Conservation (phyloP, 2,797 vertebrate species). For the Ctenopoma multispine region DNA sequence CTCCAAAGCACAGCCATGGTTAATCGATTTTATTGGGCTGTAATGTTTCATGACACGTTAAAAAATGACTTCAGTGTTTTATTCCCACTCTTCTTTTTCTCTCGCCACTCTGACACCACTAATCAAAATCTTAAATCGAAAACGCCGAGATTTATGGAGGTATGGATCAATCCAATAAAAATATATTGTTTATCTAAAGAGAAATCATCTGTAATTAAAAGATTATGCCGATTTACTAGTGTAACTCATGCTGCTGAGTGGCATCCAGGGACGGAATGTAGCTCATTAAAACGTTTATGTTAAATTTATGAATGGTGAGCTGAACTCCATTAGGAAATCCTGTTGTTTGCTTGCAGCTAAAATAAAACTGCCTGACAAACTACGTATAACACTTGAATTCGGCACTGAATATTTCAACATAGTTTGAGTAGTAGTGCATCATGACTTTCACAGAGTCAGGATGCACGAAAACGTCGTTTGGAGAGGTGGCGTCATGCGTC, state of each 20-base stretch:
- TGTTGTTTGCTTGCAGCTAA: background rate
- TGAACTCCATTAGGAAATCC: too few species aligned
- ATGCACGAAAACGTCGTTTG: background rate
- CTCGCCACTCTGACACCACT: background rate
- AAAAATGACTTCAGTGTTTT: conserved; percentile 38
- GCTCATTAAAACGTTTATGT: too few species aligned
- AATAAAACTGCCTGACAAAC: background rate
- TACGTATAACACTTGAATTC: too few species aligned
- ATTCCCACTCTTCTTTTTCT: background rate
- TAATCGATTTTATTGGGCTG: conserved; percentile 53
- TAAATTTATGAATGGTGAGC: too few species aligned
- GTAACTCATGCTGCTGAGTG: too few species aligned
- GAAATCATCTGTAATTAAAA: background rate
- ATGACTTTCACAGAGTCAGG: background rate
- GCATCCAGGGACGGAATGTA: too few species aligned
- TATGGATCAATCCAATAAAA: conserved; percentile 11
- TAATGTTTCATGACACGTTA: conserved; percentile 37
- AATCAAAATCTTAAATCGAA: background rate
- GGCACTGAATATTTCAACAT: background rate
- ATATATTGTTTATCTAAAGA: background rate
- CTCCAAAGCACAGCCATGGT: conserved; percentile 12
- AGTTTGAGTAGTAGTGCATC: too few species aligned
- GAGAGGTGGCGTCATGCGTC: background rate
- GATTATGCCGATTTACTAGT: too few species aligned
- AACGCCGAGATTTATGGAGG: background rate